Evolutionary conservation across 2,113 vertebrate species (phyloP), one percentile per base, ranked within the genome.

Genomic region (Tamias sibiricus): DNA sequence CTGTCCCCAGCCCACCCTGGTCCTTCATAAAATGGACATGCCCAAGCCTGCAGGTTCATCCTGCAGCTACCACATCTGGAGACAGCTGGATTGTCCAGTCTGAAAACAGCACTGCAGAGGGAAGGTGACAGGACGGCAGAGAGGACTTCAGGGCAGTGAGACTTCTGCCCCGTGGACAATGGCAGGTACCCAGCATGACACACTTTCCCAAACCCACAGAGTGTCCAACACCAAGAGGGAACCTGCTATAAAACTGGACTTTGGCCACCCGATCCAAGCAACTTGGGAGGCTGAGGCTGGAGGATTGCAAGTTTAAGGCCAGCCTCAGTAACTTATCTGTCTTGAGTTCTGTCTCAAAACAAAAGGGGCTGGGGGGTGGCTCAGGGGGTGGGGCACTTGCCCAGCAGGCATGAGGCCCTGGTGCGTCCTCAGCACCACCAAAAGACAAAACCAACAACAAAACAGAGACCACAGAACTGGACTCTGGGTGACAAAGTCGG

Each of bases 121-220:
- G 44, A 3, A 10, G 37, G 28, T 0, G 9, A 13, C 16, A 3
- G 32, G 35, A 28, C 80, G 14, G 13, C 22, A 20, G 17, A 72
- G 66, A 8, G 42, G 42, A 0, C 1, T 0, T 1, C 0, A 1
- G n/a, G 42, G 64, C 37, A 6, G 3, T 4, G n/a, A 17, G 14
- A 11, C 32, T 8, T 35, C 32, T 2, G 1, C 2, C 4, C 16
- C 68, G 4, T 16, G 37, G 9, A 1, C 37, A 59, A 26, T 5
- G 8, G 47, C 1, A 10, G 35, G 11, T 9, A 9, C 16, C 0
- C 3, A n/a, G 2, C 44, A 4, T 8, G 3, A 1, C 22, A 44
- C 44, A 4, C 24, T 8, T 32, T 40, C 66, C 37, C 47, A 37
- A 32, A 17, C 32, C 8, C 57, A 49, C 47, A 9, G 4, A 3